Evolutionary conservation across 2,113 vertebrate species (phyloP).

Genomic region (Syrmaticus mikado): DNA sequence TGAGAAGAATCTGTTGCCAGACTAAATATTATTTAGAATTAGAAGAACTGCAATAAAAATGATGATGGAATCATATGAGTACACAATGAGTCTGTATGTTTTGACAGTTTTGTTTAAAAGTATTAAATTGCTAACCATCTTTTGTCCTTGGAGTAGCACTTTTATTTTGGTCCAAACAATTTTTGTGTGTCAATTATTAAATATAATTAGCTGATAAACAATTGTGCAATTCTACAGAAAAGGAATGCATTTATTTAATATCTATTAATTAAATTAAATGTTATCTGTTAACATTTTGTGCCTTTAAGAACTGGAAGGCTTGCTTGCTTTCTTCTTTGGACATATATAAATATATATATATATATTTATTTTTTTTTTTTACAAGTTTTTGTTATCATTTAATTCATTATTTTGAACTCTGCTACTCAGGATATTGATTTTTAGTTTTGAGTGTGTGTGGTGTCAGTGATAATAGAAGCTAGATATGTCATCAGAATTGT

Average conservation of each 20-base stretch:
- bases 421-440: not conserved
- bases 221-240: constrained; percentile 7
- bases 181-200: constrained; percentile 13
- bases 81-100: not conserved
- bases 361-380: not conserved
- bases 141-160: not conserved
- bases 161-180: not conserved
- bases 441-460: constrained; percentile 4
- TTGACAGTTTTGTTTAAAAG: constrained; percentile 27
- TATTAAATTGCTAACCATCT: not conserved
- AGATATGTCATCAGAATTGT: not conserved
- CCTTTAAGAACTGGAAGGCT: constrained; percentile 14
- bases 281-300: constrained; percentile 48
- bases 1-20: not conserved
- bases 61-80: not conserved
- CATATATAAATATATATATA: not conserved
- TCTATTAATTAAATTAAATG: constrained; percentile 17
- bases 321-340: constrained; percentile 7
- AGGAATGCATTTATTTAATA: constrained; percentile 13
- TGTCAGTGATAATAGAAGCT: not conserved
- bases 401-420: constrained; percentile 5
- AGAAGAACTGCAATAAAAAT: constrained; percentile 26
- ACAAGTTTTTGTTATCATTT: not conserved
- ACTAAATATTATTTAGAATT: constrained; percentile 34
- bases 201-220: constrained; percentile 28